Percentiles rank a stretch among this genome's conserved stretches.
Evolutionary conservation across 2,888 invertebrate species (phyloP).

Genomic region (Odontothrips loti): DNA sequence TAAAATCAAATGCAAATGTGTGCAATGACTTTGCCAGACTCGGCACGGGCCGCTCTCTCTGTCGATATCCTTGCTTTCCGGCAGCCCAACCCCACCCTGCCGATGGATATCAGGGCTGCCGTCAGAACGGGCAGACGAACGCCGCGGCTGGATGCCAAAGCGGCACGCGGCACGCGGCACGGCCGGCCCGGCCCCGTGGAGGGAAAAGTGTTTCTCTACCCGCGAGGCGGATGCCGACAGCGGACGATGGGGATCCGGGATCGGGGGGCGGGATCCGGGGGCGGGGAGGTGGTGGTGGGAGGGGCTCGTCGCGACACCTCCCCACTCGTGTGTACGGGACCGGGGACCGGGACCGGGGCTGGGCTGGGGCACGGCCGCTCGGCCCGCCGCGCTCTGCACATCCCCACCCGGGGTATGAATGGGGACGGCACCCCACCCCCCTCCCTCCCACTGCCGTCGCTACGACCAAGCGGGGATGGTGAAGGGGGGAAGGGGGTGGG

Average conservation of each 20-base stretch:
- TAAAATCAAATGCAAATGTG: no score
- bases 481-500: not conserved
- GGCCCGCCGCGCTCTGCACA: not conserved
- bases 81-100: no score
- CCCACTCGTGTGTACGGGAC: not conserved
- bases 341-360: not conserved
- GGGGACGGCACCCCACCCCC: not conserved
- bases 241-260: no score
- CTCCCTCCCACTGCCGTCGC: not conserved
- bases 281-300: no score
- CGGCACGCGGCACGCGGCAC: not conserved
- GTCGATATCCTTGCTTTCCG: no score
- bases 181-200: not conserved
- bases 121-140: no score
- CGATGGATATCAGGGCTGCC: no score
- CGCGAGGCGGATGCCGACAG: no score
- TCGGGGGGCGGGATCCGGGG: no score
- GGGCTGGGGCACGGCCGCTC: not conserved
- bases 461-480: not conserved
- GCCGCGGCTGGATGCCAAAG: conserved; percentile 31
- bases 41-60: no score
- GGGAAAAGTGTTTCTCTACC: no score
- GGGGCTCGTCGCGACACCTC: not conserved
- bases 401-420: conserved; percentile 12
- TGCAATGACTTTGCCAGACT: no score